phyloP scores from a whole-genome alignment of 2,797 vertebrate genomes.

The Amblyraja radiata region DNA sequence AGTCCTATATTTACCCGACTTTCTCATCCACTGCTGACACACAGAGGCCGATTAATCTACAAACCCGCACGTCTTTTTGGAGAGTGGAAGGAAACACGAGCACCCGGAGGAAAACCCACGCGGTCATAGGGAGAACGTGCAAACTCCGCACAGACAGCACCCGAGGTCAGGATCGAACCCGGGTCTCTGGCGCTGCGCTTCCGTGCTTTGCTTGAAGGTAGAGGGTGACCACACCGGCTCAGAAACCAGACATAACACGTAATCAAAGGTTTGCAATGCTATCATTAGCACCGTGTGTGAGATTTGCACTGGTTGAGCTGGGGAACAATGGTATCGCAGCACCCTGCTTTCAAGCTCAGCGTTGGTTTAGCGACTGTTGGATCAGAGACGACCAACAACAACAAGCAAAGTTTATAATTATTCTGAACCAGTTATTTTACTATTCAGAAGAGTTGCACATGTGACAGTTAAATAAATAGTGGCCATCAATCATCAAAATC shows the following conservation, averaged over 20 bases:
- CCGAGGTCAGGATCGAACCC: too few species aligned
- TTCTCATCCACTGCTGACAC: too few species aligned
- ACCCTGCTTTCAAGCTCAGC: background rate
- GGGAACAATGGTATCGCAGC: background rate
- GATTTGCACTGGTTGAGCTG: background rate
- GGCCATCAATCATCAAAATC: background rate
- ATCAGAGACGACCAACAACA: background rate
- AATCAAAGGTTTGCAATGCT: constrained; percentile 1
- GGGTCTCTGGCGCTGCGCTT: too few species aligned
- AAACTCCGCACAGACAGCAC: too few species aligned
- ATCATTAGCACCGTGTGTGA: background rate
- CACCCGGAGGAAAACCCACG: too few species aligned
- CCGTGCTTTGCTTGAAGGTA: background rate
- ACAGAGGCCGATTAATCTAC: too few species aligned
- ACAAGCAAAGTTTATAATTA: constrained; percentile 26
- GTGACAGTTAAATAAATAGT: background rate
- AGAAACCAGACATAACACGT: background rate
- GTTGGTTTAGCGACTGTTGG: background rate
- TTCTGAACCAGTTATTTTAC: background rate
- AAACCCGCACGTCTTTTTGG: too few species aligned
- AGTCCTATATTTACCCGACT: too few species aligned
- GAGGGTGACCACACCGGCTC: background rate
- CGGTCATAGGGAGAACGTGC: too few species aligned
- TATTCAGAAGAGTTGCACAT: background rate
- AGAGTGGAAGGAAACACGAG: too few species aligned